phyloP scores from a whole-genome alignment of 2,113 vertebrate species.

The Riparia riparia region DNA sequence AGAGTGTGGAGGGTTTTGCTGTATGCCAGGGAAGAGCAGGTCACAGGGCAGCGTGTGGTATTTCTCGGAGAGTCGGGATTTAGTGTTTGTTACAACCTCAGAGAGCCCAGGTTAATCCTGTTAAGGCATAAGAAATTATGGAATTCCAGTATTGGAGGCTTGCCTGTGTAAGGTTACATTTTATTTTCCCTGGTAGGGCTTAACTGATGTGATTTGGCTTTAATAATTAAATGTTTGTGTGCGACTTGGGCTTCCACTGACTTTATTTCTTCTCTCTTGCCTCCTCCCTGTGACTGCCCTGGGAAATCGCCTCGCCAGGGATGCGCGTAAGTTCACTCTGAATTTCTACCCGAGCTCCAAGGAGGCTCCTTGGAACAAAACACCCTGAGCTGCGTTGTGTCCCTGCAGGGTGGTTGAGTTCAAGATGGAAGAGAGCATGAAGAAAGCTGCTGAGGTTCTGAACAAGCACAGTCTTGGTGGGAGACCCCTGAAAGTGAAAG shows the following conservation, averaged over 20 bases:
- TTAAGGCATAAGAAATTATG: conserved; percentile 1
- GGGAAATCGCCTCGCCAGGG: conserved; percentile 77
- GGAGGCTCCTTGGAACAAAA: background rate
- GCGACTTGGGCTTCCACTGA: conserved; percentile 41
- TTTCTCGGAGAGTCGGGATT: conserved; percentile 72
- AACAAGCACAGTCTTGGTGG: conserved; percentile 96
- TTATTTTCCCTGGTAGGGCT: conserved; percentile 24
- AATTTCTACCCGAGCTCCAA: background rate
- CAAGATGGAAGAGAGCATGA: conserved; percentile 98
- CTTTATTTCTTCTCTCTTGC: conserved; percentile 58
- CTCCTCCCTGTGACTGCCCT: conserved; percentile 30
- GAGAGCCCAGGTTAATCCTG: conserved; percentile 45
- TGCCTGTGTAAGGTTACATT: conserved; percentile 45
- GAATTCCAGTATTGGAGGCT: conserved; percentile 57
- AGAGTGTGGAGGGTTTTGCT: conserved; percentile 62
- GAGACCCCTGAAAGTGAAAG: conserved; percentile 95
- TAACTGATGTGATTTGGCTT: conserved; percentile 51
- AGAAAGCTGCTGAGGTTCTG: conserved; percentile 94
- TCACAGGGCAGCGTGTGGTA: conserved; percentile 64
- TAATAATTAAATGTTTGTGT: background rate
- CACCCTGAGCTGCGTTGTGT: conserved; percentile 38
- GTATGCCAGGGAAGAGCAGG: conserved; percentile 59
- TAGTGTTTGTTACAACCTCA: conserved; percentile 56
- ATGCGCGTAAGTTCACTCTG: conserved; percentile 91
- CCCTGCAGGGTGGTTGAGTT: conserved; percentile 92